Evolutionary conservation across 2,113 vertebrate genomes (phyloP), one percentile per base, ranked within the genome.

Genomic region (Chloropsis hardwickii): DNA sequence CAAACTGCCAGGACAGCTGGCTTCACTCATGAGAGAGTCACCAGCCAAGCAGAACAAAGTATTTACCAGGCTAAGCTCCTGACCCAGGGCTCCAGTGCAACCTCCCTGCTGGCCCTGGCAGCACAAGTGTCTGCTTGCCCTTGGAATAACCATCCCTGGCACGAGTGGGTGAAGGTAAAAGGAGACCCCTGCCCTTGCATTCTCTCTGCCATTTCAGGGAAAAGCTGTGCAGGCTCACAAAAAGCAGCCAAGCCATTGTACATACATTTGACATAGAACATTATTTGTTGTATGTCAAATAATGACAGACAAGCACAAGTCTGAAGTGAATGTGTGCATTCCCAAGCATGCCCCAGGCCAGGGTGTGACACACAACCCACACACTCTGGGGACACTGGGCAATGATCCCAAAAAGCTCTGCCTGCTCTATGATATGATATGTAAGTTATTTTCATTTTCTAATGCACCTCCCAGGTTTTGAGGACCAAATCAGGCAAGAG

Each of bases 251-350:
- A n/a, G 35, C 33, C 61, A 18, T 10, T 19, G 35, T 82, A 64
- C 24, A 9, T 37, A 37, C 37, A 37, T 37, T 37, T 37, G 37
- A 37, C 37, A 37, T 37, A 37, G 8, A 37, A 37, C 37, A 37
- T 37, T 37, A 10, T 37, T 37, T 37, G 37, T 37, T 37, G 37
- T 37, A 0, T 12, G 12, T 62, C 33, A 64, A 50, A 35, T 20
- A 60, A 31, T 2, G 16, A 35, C 28, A 88, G 35, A 50, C 17
- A 40, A 74, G n/a, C 31, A 60, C n/a, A 39, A 60, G 22, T 17
- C 35, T 62, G 35, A 72, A 56, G 35, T 0, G 6, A 4, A 2
- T 1, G 5, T 20, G 22, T 16, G 28, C 4, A 4, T 27, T 51
- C 44, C 7, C 8, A 24, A 57, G 19, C 28, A 35, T 58, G 35